Conservation (phyloP, 23 tunicate species). For the Phallusia fumigata region DNA sequence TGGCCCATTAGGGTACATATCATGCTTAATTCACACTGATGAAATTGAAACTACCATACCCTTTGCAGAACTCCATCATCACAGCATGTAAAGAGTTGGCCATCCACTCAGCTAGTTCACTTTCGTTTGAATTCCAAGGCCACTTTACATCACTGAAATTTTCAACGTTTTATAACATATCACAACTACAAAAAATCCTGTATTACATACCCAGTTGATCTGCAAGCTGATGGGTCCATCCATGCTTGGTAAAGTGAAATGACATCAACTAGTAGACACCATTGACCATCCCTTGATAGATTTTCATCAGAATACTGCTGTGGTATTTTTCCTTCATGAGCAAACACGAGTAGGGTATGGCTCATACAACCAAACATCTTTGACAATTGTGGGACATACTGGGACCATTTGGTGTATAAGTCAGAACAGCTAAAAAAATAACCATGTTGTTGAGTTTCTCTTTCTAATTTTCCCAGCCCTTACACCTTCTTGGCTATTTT, state of each 20-base stretch:
- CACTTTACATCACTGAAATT: constrained; percentile 25
- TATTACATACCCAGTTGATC: neutral
- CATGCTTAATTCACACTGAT: neutral
- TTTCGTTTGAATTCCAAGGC: constrained; percentile 49
- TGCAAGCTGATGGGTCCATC: constrained; percentile 15
- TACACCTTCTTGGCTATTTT: neutral
- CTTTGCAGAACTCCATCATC: constrained; percentile 38
- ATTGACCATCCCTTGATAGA: constrained; percentile 27
- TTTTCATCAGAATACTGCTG: constrained; percentile 26
- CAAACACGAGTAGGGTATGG: constrained; percentile 30
- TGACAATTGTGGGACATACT: constrained; percentile 26
- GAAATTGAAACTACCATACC: constrained; percentile 13
- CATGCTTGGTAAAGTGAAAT: constrained; percentile 34
- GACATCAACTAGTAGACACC: constrained; percentile 28
- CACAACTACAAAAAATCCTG: too few relatives aligned
- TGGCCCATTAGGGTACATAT: neutral
- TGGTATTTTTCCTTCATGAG: constrained; percentile 20
- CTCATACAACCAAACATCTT: constrained; percentile 21
- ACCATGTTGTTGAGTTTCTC: neutral
- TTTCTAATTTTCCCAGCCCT: neutral
- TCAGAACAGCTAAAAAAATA: neutral
- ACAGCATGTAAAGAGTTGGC: constrained; percentile 23
- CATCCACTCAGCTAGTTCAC: constrained; percentile 11
- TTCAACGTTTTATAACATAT: neutral
- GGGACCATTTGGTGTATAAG: constrained; percentile 33